Evolutionary conservation across 92 coral and sea anemone species (phyloP).

Genomic region (Paragorgia papillata): DNA sequence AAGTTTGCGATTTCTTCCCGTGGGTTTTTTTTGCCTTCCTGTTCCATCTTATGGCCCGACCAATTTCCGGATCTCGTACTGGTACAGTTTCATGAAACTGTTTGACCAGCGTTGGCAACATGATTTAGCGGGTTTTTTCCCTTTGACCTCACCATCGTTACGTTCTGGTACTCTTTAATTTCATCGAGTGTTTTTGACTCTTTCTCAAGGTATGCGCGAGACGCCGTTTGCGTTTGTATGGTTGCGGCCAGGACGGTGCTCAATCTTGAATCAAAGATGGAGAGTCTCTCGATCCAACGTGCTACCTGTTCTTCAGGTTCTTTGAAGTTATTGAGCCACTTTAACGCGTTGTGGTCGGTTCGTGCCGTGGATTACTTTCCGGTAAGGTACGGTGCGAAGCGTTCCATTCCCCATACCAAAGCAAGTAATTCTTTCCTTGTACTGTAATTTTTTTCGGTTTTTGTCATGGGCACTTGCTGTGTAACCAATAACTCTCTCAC

Average conservation of each 20-base stretch:
- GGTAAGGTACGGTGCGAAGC: constrained; percentile 23
- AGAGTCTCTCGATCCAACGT: constrained; percentile 29
- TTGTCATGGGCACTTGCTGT: constrained; percentile 7
- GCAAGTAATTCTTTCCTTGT: constrained; percentile 35
- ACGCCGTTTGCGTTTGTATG: constrained; percentile 36
- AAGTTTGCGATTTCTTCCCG: constrained; percentile 41
- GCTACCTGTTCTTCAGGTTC: constrained; percentile 42
- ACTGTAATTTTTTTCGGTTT: constrained; percentile 35
- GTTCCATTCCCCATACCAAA: constrained; percentile 36
- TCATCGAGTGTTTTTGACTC: background rate
- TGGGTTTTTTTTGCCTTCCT: constrained; percentile 18
- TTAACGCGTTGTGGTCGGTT: constrained; percentile 23
- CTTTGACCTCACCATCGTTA: background rate
- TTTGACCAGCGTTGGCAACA: constrained; percentile 1
- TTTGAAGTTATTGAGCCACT: constrained; percentile 24
- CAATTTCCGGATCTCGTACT: background rate
- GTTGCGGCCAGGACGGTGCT: constrained; percentile 21
- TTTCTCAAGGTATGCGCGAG: background rate
- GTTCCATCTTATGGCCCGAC: constrained; percentile 38
- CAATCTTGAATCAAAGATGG: constrained; percentile 8
- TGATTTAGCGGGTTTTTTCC: background rate
- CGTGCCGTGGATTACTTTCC: constrained; percentile 23
- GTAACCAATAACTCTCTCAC: constrained; percentile 26
- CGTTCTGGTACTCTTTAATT: too few relatives aligned
- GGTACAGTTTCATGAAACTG: background rate